Conservation (phyloP, 2,888 invertebrate species). For the Yponomeuta malinellus region DNA sequence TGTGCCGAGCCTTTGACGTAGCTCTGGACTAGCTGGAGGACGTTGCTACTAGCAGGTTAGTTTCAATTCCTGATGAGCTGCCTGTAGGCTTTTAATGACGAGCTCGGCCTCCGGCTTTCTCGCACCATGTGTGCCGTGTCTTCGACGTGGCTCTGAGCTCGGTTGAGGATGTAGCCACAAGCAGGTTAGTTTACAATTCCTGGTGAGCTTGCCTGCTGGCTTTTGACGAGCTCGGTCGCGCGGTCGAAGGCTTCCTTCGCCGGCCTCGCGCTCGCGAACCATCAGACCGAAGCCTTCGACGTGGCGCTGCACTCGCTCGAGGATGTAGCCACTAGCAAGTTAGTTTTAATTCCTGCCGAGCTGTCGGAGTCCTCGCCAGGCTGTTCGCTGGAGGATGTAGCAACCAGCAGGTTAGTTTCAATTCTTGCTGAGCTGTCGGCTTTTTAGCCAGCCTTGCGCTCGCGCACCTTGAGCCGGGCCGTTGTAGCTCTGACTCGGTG, state of each 20-base stretch:
- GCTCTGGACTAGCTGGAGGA: constrained; percentile 74
- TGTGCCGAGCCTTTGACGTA: constrained; percentile 80
- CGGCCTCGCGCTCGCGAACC: constrained; percentile 77
- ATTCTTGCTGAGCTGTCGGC: no score
- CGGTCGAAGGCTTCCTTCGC: constrained; percentile 80
- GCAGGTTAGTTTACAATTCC: constrained; percentile 39
- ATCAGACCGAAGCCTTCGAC: constrained; percentile 64
- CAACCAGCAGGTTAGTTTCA: constrained; percentile 29
- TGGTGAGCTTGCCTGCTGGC: constrained; percentile 47
- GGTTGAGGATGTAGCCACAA: constrained; percentile 56
- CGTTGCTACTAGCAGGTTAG: constrained; percentile 31
- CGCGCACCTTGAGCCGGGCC: constrained; percentile 35
- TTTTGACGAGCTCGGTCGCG: constrained; percentile 80
- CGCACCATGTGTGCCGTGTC: constrained; percentile 63
- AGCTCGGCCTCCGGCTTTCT: constrained; percentile 79
- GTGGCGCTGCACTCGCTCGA: constrained; percentile 75
- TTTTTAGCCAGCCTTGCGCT: no score
- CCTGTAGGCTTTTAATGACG: constrained; percentile 67
- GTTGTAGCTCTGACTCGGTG: constrained; percentile 77
- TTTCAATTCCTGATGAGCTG: background rate
- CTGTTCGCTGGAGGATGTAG: constrained; percentile 64
- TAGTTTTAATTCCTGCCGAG: background rate
- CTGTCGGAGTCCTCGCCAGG: no score
- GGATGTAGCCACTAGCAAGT: constrained; percentile 36
- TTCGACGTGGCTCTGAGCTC: constrained; percentile 77